A percentile compares a stretch with the other conserved stretches of the same genome.
Evolutionary conservation across 2,797 vertebrate genomes (phyloP).

Genomic region (Propithecus deckenii): DNA sequence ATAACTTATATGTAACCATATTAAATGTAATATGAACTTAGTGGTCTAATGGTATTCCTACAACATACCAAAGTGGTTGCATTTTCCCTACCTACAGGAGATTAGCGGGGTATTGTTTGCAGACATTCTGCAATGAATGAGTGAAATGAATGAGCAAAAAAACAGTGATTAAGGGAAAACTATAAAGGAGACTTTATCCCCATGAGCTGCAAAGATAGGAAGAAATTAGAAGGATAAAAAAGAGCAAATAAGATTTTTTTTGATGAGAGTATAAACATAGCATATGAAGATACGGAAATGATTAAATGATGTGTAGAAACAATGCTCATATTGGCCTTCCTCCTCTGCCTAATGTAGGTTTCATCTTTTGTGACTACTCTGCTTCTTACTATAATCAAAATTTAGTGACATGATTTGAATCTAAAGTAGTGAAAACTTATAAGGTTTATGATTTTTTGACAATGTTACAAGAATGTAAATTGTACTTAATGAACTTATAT

Average conservation of each 20-base stretch:
- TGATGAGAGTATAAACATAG: not conserved
- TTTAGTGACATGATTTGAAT: not conserved
- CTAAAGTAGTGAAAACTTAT: not conserved
- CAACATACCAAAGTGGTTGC: not conserved
- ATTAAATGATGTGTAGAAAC: not conserved
- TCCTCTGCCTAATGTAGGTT: not conserved
- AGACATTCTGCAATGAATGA: not conserved
- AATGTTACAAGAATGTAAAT: not conserved
- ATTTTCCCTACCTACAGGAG: not conserved
- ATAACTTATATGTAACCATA: conserved; percentile 7
- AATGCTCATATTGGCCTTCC: not conserved
- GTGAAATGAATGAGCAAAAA: not conserved
- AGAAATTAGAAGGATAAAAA: not conserved
- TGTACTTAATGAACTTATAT: not conserved
- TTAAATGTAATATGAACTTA: not conserved
- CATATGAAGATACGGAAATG: not conserved
- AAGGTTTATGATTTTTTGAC: not conserved
- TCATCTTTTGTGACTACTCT: not conserved
- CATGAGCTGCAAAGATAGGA: not conserved
- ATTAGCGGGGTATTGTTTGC: not conserved
- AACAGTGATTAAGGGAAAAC: not conserved
- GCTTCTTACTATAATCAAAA: not conserved
- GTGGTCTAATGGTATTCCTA: not conserved
- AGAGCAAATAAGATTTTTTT: not conserved
- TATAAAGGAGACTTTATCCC: not conserved